Conservation (phyloP, 2,113 vertebrate genomes). For the Planiliza haematocheilus region DNA sequence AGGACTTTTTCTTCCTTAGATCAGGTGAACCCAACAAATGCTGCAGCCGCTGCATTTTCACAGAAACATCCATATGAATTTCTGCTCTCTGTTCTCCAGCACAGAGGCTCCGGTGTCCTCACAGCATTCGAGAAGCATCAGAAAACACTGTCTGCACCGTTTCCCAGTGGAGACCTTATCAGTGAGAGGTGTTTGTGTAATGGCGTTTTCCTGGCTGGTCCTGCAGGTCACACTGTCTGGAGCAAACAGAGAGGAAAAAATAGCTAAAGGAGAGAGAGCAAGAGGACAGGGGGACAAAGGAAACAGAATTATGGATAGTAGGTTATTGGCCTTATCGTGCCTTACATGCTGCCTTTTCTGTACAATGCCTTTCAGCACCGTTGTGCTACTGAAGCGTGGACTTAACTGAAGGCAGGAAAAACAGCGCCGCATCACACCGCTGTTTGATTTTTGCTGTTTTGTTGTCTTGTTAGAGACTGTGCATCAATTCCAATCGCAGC, state of each 20-base stretch:
- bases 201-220: conserved; percentile 34
- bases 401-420: conserved; percentile 43
- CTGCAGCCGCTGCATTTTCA: conserved; percentile 46
- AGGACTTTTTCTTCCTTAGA: conserved; percentile 41
- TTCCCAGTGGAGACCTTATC: conserved; percentile 64
- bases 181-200: conserved; percentile 58
- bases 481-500: conserved; percentile 56
- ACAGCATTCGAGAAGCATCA: conserved; percentile 46
- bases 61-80: conserved; percentile 55
- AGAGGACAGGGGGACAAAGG: conserved; percentile 45
- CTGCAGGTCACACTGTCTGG: conserved; percentile 65
- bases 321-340: conserved; percentile 55
- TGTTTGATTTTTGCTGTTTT: conserved; percentile 55
- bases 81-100: conserved; percentile 31
- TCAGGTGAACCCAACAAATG: conserved; percentile 41
- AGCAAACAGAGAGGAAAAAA: conserved; percentile 25
- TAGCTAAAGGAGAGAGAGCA: conserved; percentile 9
- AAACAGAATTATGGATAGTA: conserved; percentile 52
- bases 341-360: conserved; percentile 57
- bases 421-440: conserved; percentile 17
- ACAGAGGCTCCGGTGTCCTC: conserved; percentile 36
- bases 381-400: conserved; percentile 32
- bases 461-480: conserved; percentile 54
- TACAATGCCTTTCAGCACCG: conserved; percentile 49
- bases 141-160: conserved; percentile 46